phyloP scores from a whole-genome alignment of 2,888 invertebrate species.

The Epistrophe eligans region DNA sequence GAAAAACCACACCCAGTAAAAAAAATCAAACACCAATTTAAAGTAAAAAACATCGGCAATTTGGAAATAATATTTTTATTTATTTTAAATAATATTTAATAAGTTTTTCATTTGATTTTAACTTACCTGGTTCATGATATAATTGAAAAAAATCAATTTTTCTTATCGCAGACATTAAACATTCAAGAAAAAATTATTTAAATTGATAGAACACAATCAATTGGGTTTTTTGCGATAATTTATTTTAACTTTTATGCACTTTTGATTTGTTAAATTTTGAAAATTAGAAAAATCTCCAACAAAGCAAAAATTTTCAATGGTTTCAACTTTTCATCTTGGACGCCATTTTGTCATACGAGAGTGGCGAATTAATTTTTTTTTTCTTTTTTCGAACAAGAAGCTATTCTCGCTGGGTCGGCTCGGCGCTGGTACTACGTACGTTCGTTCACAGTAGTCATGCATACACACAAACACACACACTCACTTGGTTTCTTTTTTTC shows the following conservation, averaged over 20 bases:
- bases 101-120: slow-evolving; percentile 78
- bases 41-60: slow-evolving; percentile 77
- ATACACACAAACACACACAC: slow-evolving; percentile 46
- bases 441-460: slow-evolving; percentile 29
- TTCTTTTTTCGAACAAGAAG: slow-evolving; percentile 47
- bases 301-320: slow-evolving; percentile 69
- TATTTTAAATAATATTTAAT: slow-evolving; percentile 75
- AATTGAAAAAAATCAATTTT: slow-evolving; percentile 81
- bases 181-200: slow-evolving; percentile 79
- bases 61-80: slow-evolving; percentile 77
- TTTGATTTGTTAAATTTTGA: slow-evolving; percentile 61
- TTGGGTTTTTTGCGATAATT: slow-evolving; percentile 58
- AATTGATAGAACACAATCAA: slow-evolving; percentile 65
- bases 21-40: slow-evolving; percentile 62
- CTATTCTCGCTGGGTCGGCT: slow-evolving; percentile 60
- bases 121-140: slow-evolving; percentile 84
- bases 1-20: slow-evolving; percentile 77
- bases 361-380: slow-evolving; percentile 56
- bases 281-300: slow-evolving; percentile 74
- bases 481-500: slow-evolving; percentile 17
- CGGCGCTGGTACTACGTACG: not conserved
- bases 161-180: slow-evolving; percentile 82
- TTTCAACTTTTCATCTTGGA: slow-evolving; percentile 70
- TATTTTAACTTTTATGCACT: slow-evolving; percentile 64
- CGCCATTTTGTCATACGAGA: slow-evolving; percentile 75